Percentiles rank a stretch among this genome's conserved stretches.
phyloP scores from a whole-genome alignment of 2,797 vertebrate species.

The Telmatherina bonti region DNA sequence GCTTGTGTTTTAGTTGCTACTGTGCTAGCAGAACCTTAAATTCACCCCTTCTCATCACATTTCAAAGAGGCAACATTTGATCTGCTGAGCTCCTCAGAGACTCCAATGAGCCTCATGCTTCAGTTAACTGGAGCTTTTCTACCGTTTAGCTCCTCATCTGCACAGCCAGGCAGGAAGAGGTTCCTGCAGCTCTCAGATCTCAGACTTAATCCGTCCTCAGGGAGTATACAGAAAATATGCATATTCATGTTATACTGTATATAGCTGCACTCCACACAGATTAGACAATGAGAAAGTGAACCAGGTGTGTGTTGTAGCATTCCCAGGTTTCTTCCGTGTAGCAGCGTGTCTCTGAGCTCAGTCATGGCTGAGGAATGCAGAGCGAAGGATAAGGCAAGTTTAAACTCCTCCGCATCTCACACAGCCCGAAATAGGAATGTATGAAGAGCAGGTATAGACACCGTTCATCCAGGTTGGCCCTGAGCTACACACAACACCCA shows the following conservation, averaged over 20 bases:
- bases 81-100: conserved; percentile 53
- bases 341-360: conserved; percentile 45
- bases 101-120: conserved; percentile 41
- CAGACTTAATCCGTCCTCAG: conserved; percentile 16
- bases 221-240: neutral
- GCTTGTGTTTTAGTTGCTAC: conserved; percentile 3
- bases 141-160: conserved; percentile 63
- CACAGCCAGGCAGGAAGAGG: conserved; percentile 34
- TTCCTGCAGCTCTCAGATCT: conserved; percentile 43
- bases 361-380: conserved; percentile 78
- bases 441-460: conserved; percentile 69
- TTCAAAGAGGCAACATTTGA: conserved; percentile 67
- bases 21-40: conserved; percentile 33
- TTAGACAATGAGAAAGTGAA: conserved; percentile 17
- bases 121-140: conserved; percentile 42
- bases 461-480: conserved; percentile 19
- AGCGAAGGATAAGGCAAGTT: conserved; percentile 70
- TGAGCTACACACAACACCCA: conserved; percentile 29
- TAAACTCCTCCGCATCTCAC: conserved; percentile 69
- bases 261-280: conserved; percentile 4
- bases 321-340: conserved; percentile 49
- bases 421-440: conserved; percentile 72
- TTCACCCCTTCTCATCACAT: conserved; percentile 52
- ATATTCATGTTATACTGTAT: neutral
- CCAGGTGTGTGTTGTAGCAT: conserved; percentile 53